Evolutionary conservation across 2,797 vertebrate genomes (phyloP), one percentile per base, ranked within the genome.

Genomic region (Silurus aristotelis): DNA sequence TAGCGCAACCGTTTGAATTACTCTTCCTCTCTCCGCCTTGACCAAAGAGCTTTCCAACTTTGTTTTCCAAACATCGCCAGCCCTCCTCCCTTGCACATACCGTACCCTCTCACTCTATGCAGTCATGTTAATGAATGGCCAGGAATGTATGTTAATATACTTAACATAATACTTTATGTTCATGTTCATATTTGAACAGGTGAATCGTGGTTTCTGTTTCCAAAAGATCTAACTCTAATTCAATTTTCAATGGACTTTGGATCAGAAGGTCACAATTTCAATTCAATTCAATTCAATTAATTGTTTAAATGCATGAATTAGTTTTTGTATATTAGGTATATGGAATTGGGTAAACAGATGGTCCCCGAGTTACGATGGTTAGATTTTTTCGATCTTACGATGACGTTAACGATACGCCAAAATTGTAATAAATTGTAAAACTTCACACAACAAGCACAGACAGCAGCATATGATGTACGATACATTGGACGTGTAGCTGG

Each of bases 1-100:
- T 96, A 97, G 95, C 95, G 91, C 90, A 17, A 61, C 92, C 93
- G 92, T 89, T 75, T 92, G 94, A 93, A 93, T 93, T 92, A 95
- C 90, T 91, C 93, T 90, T 94, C 91, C 91, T 92, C 84, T 88
- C 92, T 90, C 90, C 85, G 90, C 88, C 89, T 90, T 89, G 83
- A 83, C 87, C 84, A 89, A 82, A 90, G 83, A 78, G 61, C 83
- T 84, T 86, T 89, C 83, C 84, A 89, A 91, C 83, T 89, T 92
- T 89, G 86, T 89, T 89, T 90, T 89, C 88, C 89, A 88, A 90
- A 85, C 78, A 58, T 60, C 78, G 70, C 82, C 25, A 64, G 81
- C 66, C 78, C 83, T 86, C 56, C 60, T 76, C 15, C 20, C 27
- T 46, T 77, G 31, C 2, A 15, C 80, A 46, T 60, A 67, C 10